Percentiles rank a stretch among this genome's conserved stretches.
phyloP scores from a whole-genome alignment of 2,113 vertebrate genomes.

The Cebidichthys violaceus region DNA sequence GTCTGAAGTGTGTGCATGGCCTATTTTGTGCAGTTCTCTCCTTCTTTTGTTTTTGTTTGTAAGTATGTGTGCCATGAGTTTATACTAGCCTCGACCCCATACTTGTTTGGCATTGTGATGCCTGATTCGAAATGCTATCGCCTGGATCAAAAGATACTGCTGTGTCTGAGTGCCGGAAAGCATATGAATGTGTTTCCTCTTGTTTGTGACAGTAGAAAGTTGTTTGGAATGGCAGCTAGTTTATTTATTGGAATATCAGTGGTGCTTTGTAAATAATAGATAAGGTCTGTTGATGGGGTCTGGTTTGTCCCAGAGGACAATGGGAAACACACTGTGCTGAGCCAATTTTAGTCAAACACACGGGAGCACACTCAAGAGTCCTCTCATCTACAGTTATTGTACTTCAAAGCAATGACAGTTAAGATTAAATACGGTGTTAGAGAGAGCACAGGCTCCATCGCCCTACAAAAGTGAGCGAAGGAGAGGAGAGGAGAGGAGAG shows the following conservation, averaged over 20 bases:
- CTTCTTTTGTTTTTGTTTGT: slow-evolving; percentile 21
- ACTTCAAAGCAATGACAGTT: slow-evolving; percentile 70
- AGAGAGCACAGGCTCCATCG: slow-evolving; percentile 22
- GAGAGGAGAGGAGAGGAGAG: slow-evolving; percentile 33
- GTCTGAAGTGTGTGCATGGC: slow-evolving; percentile 2
- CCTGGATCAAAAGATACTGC: slow-evolving; percentile 54
- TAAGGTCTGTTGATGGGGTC: slow-evolving; percentile 53
- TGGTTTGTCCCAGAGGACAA: slow-evolving; percentile 49
- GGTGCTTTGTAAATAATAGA: slow-evolving; percentile 69
- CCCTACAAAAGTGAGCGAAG: slow-evolving; percentile 16
- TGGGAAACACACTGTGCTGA: slow-evolving; percentile 40
- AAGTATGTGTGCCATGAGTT: slow-evolving; percentile 22
- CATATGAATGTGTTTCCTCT: slow-evolving; percentile 41
- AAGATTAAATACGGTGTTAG: slow-evolving; percentile 60
- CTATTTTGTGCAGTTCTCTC: background rate
- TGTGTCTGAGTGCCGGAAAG: slow-evolving; percentile 30
- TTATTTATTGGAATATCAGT: slow-evolving; percentile 65
- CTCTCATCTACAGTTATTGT: slow-evolving; percentile 64
- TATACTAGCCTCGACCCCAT: slow-evolving; percentile 12
- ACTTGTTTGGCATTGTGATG: slow-evolving; percentile 41
- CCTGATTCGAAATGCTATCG: slow-evolving; percentile 46
- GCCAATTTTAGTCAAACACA: slow-evolving; percentile 63
- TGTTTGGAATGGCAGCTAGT: slow-evolving; percentile 54
- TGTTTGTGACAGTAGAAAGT: slow-evolving; percentile 56
- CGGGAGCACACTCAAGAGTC: slow-evolving; percentile 53